These are phyloP conservation scores for Origma solitaria DNA, from an alignment of 2,113 vertebrate genomes.

Conservation along the genomic window DNA sequence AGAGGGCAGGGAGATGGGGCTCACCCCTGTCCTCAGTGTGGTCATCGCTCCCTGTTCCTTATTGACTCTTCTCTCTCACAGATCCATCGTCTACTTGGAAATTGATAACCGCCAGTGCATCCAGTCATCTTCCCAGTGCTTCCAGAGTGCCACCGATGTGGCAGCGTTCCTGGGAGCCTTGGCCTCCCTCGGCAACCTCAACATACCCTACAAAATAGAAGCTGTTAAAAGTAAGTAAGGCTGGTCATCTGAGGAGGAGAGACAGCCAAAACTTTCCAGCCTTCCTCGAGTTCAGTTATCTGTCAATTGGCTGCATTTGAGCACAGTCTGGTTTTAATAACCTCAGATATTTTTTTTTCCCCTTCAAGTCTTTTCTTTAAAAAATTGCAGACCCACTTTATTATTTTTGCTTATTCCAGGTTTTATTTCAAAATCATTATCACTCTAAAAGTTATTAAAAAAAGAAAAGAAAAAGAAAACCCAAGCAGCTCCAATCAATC, in stretches of 20 bases:
- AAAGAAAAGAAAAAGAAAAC: slow-evolving; percentile 2
- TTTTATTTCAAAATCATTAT: slow-evolving; percentile 94
- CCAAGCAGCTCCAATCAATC: slow-evolving; percentile 84
- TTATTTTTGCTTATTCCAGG: slow-evolving; percentile 25
- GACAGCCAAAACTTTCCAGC: neutral
- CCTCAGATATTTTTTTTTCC: neutral
- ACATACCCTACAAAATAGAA: slow-evolving; percentile 92
- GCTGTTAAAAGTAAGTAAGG: slow-evolving; percentile 87
- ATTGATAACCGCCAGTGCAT: slow-evolving; percentile 96
- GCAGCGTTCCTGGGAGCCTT: slow-evolving; percentile 93
- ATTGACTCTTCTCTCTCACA: slow-evolving; percentile 17
- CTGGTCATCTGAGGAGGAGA: neutral
- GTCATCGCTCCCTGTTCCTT: neutral
- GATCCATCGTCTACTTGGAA: slow-evolving; percentile 92
- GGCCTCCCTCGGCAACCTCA: slow-evolving; percentile 88
- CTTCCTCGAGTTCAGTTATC: neutral
- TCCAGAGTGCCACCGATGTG: slow-evolving; percentile 89
- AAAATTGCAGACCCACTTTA: neutral
- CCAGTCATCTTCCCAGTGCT: slow-evolving; percentile 88
- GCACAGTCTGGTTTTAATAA: neutral
- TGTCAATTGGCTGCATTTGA: neutral
- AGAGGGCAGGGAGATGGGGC: neutral
- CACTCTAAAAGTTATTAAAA: slow-evolving; percentile 52
- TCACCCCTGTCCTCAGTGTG: fast-evolving
- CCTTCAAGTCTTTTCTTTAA: neutral